phyloP scores from a whole-genome alignment of 1,140 invertebrate genomes.

The Lepidurus couesii region DNA sequence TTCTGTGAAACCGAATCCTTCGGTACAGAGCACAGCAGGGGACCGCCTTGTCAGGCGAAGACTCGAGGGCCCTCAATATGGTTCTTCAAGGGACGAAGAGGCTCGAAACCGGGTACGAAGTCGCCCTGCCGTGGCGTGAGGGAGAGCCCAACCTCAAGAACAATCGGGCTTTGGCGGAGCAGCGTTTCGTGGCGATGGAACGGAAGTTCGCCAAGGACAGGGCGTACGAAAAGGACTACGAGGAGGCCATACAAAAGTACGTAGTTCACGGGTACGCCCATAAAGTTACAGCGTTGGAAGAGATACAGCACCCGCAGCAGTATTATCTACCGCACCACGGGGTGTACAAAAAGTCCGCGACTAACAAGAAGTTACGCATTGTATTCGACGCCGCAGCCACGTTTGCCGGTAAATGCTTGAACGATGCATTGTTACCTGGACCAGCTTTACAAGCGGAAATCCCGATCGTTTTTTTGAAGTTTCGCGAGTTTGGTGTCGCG shows the following conservation, averaged over 20 bases:
- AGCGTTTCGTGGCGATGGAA: constrained; percentile 3
- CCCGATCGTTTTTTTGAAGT: neutral
- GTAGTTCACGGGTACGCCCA: neutral
- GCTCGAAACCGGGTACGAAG: neutral
- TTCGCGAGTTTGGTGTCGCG: constrained; percentile 18
- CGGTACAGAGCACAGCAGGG: neutral
- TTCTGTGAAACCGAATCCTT: constrained; percentile 13
- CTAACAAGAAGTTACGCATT: constrained; percentile 20
- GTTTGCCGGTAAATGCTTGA: constrained; percentile 24
- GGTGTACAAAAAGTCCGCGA: constrained; percentile 16
- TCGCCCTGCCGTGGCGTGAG: neutral
- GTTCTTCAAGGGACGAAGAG: neutral
- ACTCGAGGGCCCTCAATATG: neutral
- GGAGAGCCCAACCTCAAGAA: constrained; percentile 20
- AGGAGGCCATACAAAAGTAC: constrained; percentile 21
- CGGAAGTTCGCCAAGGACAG: constrained; percentile 13
- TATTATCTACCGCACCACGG: constrained; percentile 28
- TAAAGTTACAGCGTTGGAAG: neutral
- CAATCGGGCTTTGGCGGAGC: constrained; percentile 25
- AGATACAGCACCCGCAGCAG: neutral
- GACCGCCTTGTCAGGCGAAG: neutral
- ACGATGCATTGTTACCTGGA: constrained; percentile 22
- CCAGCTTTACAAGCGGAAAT: constrained; percentile 24
- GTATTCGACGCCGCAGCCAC: constrained; percentile 23
- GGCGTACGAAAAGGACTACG: constrained; percentile 23